These are phyloP conservation scores for Aphis gossypii DNA, from an alignment of 1,140 invertebrate genomes.

Conservation along the genomic window DNA sequence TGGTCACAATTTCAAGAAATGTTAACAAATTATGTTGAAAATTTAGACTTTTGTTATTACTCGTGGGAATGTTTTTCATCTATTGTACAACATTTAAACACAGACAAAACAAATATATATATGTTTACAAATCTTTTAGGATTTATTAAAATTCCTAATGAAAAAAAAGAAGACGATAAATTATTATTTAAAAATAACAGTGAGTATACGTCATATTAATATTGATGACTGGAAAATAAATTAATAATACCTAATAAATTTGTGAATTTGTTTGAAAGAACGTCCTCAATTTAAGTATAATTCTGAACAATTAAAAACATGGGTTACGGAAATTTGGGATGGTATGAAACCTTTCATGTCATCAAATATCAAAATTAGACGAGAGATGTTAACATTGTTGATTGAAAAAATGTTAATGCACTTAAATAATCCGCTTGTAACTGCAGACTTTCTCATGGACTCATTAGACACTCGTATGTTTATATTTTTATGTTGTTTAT, in stretches of 20 bases:
- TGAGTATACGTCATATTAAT: neutral
- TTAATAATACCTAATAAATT: neutral
- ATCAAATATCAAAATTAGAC: conserved; percentile 22
- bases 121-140: conserved; percentile 46
- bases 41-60: conserved; percentile 50
- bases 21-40: neutral
- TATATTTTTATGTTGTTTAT: conserved; percentile 48
- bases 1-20: conserved; percentile 47
- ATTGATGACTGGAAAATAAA: neutral
- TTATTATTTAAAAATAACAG: conserved; percentile 24
- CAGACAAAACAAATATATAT: conserved; percentile 19
- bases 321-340: conserved; percentile 39
- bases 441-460: conserved; percentile 93
- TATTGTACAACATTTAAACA: conserved; percentile 15
- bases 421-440: conserved; percentile 78
- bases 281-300: conserved; percentile 13
- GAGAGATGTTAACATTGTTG: conserved; percentile 52
- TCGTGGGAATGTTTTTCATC: conserved; percentile 54
- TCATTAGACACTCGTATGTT: conserved; percentile 80
- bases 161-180: conserved; percentile 19
- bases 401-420: conserved; percentile 56
- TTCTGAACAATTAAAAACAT: conserved; percentile 30
- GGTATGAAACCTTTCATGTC: conserved; percentile 37
- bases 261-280: conserved; percentile 23
- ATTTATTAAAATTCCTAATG: neutral